phyloP scores from a whole-genome alignment of 2,888 invertebrate species.

The Oscheius sp. region DNA sequence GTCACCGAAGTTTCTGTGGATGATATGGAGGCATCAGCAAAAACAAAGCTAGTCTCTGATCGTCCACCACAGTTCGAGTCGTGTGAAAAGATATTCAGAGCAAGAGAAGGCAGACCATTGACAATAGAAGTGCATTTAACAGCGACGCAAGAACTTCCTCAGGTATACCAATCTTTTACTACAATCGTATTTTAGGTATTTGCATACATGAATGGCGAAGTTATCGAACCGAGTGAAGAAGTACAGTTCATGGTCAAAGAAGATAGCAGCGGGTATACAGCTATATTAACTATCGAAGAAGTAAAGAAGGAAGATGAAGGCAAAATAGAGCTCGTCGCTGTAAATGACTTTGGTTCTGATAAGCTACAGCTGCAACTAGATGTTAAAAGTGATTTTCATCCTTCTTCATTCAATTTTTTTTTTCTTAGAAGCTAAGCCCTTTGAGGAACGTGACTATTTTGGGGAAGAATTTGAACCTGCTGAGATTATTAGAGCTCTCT shows the following conservation, averaged over 20 bases:
- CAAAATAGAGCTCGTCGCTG: constrained; percentile 46
- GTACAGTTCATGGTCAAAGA: constrained; percentile 33
- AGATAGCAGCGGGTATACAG: constrained; percentile 37
- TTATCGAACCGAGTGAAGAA: constrained; percentile 40
- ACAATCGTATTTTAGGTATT: background rate
- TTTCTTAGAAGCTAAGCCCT: constrained; percentile 7
- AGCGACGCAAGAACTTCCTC: background rate
- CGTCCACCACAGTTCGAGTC: constrained; percentile 15
- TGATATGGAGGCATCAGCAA: background rate
- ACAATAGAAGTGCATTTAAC: constrained; percentile 19
- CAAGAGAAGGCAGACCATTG: constrained; percentile 32
- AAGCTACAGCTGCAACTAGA: background rate
- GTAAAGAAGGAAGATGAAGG: constrained; percentile 50
- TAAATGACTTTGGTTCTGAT: constrained; percentile 36
- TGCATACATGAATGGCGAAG: constrained; percentile 35
- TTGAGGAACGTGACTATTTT: constrained; percentile 21
- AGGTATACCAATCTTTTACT: background rate
- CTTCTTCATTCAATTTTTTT: background rate
- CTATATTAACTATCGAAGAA: constrained; percentile 43
- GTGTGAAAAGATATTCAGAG: constrained; percentile 29
- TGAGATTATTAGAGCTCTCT: constrained; percentile 37
- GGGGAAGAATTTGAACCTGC: constrained; percentile 40
- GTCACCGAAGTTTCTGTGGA: constrained; percentile 14
- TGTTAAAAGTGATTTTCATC: constrained; percentile 12
- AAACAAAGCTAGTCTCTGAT: background rate